These are phyloP conservation scores for Macrotrachela quadricornifera DNA, from an alignment of 1,140 invertebrate species.

Conservation along the genomic window DNA sequence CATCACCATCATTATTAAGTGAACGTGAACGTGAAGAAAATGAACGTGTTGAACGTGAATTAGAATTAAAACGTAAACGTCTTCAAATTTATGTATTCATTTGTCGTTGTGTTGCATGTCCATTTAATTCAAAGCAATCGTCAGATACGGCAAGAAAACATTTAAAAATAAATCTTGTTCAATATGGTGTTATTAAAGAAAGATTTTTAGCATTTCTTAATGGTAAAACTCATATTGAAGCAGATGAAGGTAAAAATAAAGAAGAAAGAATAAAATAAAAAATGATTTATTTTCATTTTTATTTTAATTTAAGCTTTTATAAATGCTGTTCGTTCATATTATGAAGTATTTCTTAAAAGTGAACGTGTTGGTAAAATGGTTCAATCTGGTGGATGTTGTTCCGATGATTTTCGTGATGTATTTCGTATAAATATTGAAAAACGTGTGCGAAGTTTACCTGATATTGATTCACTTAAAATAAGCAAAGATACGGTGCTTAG, in stretches of 20 bases:
- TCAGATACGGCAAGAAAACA: conserved; percentile 62
- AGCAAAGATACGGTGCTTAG: conserved; percentile 96
- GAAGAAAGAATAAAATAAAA: no score
- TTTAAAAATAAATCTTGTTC: conserved; percentile 74
- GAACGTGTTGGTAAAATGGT: conserved; percentile 87
- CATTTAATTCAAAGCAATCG: conserved; percentile 96
- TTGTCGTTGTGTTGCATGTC: conserved; percentile 87
- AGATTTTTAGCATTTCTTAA: conserved; percentile 59
- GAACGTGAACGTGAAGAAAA: no score
- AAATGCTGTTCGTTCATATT: conserved; percentile 90
- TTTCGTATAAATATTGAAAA: conserved; percentile 94
- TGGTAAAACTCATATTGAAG: conserved; percentile 71
- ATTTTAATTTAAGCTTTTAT: no score
- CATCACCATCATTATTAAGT: no score
- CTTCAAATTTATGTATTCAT: conserved; percentile 96
- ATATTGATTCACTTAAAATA: conserved; percentile 68
- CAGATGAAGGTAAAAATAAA: no score
- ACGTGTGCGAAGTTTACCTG: conserved; percentile 78
- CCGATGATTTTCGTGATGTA: conserved; percentile 92
- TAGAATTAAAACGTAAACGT: conserved; percentile 30
- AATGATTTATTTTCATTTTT: no score
- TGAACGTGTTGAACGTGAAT: no score
- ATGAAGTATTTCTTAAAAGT: conserved; percentile 86
- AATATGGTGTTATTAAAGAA: conserved; percentile 77
- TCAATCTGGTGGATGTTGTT: conserved; percentile 79